Evolutionary conservation across 2,797 vertebrate species (phyloP).

Genomic region (Ceryle rudis): DNA sequence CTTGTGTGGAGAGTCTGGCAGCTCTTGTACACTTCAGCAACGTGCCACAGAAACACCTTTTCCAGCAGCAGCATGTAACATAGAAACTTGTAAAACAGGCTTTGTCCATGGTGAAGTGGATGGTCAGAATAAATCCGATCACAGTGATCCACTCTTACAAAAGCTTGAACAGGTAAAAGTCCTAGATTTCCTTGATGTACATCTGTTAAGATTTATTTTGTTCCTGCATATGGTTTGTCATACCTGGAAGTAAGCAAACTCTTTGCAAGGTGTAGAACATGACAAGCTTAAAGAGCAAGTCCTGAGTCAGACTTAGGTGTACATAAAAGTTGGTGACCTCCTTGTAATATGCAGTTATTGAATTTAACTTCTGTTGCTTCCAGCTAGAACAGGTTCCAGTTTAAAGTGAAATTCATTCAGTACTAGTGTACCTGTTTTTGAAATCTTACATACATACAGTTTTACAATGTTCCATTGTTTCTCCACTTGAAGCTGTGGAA

Average conservation of each 20-base stretch:
- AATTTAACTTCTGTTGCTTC: not conserved
- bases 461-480: not conserved
- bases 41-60: not conserved
- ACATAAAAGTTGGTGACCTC: not conserved
- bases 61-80: not conserved
- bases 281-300: not conserved
- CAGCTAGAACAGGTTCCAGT: not conserved
- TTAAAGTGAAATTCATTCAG: not conserved
- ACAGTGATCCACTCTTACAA: conserved; percentile 79
- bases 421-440: not conserved
- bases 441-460: not conserved
- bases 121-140: conserved; percentile 48
- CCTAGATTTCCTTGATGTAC: not conserved
- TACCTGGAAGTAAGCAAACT: not conserved
- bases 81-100: conserved; percentile 35
- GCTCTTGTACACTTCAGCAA: not conserved
- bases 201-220: not conserved
- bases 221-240: not conserved
- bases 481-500: not conserved
- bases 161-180: conserved; percentile 89
- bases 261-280: not conserved
- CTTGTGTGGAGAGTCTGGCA: conserved; percentile 48
- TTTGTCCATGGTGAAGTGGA: not conserved
- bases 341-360: not conserved
- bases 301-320: accelerated